Evolutionary conservation across 2,113 vertebrate species (phyloP), one percentile per base, ranked within the genome.

Genomic region (Callorhinus ursinus): DNA sequence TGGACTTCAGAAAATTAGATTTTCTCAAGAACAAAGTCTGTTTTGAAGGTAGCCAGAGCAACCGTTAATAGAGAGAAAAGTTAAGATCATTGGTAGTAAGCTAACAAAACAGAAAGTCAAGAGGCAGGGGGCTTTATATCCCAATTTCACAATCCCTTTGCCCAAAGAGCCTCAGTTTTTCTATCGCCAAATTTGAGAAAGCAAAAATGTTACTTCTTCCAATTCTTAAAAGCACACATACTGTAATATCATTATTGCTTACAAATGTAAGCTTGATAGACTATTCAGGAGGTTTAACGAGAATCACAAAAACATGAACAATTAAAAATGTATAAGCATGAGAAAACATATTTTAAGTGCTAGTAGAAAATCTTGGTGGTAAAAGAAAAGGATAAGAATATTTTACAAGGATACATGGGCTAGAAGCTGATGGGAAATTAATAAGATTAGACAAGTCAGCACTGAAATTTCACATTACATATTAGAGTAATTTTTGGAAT

Each of bases 101-200:
- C 16, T 72, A 96, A 89, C 55, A 59, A 96, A 93, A 86, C 1
- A 71, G 67, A 81, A 86, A 90, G 76, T 18, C 26, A 74, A 90
- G 19, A 79, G 28, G 42, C 74, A 42, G 0, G 19, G 7, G 5
- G 9, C 57, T 91, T 94, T 51, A n/a, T 65, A 55, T 55, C 90
- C 36, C 36, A 90, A n/a, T 76, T 81, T 79, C 71, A 96, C 7
- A 81, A 51, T 67, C 55, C 65, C 51, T 74, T 93, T 95, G 55
- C 65, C 63, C 22, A 7, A 31, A 46, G 42, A 33, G 71, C 22
- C 61, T 74, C 46, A 49, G 51, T 24, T 55, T 76, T 88, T 91
- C 77, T 49, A 90, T 6, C 18, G n/a, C 13, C 82, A 74, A 79
- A 51, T 42, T 4, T 59, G 61, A 86, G 57, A 86, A 79, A 59